Evolutionary conservation across 2,113 vertebrate genomes (phyloP), one percentile per base, ranked within the genome.

Genomic region (Mugil cephalus): DNA sequence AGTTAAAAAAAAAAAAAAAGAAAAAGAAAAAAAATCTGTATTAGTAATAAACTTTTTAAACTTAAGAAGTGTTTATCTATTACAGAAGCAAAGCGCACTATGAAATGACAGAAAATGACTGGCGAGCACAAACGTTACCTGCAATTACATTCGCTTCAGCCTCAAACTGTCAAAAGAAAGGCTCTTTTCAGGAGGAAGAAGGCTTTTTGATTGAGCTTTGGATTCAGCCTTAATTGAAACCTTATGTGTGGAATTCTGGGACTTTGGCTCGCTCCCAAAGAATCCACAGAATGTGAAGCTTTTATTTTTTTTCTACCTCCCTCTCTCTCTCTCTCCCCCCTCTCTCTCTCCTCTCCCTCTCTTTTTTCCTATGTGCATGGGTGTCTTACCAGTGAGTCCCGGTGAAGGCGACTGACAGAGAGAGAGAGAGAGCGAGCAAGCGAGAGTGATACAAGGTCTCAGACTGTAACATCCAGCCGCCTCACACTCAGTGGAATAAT

Each of bases 221-320:
- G 84, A 88, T 79, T 89, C 46, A 55, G 90, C 89, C 90, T 93
- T 96, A 98, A 98, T 98, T 97, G 96, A 96, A 97, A 97, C 96
- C 96, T 95, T 95, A 96, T 98, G 96, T 96, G 94, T 91, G 95
- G 96, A 96, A 96, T 95, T 97, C 95, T 96, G 96, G 96, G 96
- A 95, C 89, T 96, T 94, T 97, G 96, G 96, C 94, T 12, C 15
- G 17, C 52, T 90, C 92, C 96, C 97, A 98, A n/a, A 94, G 95
- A 97, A 98, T 97, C 95, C 67, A 82, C 95, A 98, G 96, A 96
- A 98, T 97, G 96, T 79, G 80, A 93, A 90, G 60, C 85, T 86
- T 85, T 82, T 78, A n/a, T 48, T 64, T 7, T 6, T 30, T 48
- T 9, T n/a, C 40, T 80, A 36, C 52, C 52, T 47, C 35, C 18